phyloP scores from a whole-genome alignment of 1,140 invertebrate species.

The Chionoecetes opilio region DNA sequence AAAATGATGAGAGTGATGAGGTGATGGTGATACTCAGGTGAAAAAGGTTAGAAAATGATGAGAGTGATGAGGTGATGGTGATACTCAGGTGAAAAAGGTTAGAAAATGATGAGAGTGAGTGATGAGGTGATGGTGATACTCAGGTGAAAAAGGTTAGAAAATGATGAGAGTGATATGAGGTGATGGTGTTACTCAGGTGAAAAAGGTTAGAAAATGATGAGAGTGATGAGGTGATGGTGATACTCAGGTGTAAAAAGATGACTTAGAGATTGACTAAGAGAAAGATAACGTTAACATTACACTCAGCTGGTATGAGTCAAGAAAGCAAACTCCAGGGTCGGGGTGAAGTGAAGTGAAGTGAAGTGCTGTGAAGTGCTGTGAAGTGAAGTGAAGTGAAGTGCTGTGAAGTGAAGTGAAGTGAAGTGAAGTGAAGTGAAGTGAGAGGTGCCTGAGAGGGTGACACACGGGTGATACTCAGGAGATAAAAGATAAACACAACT shows the following conservation, averaged over 20 bases:
- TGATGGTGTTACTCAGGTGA: background rate
- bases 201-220: background rate
- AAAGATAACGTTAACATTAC: no score
- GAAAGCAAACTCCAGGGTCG: slow-evolving; percentile 90
- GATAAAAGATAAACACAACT: no score
- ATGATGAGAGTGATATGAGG: background rate
- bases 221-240: background rate
- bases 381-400: no score
- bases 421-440: no score
- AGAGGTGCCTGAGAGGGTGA: background rate
- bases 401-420: no score
- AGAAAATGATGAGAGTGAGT: slow-evolving; percentile 14
- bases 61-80: background rate
- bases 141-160: background rate
- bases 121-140: background rate
- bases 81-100: no score
- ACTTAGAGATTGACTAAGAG: no score
- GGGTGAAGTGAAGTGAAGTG: slow-evolving; percentile 83
- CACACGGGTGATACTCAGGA: no score
- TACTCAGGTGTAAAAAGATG: no score
- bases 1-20: background rate
- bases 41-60: background rate
- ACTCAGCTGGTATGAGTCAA: no score
- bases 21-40: background rate
- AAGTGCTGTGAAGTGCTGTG: no score